Conservation (phyloP, 1,140 invertebrate species). For the Cylas formicarius region DNA sequence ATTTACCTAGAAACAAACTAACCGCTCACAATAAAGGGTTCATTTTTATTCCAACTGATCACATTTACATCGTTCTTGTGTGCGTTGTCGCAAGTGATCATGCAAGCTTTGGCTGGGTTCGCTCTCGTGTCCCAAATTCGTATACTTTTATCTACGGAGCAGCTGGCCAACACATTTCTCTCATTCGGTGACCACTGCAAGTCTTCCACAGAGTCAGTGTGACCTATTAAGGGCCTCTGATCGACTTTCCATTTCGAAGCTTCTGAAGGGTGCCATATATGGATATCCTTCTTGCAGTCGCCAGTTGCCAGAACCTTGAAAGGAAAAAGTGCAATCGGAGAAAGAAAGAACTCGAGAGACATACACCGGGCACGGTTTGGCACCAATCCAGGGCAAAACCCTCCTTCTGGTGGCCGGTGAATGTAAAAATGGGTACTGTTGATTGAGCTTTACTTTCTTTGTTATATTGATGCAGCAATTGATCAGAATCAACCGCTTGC, state of each 20-base stretch:
- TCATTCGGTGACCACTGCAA: constrained; percentile 98
- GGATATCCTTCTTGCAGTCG: constrained; percentile 85
- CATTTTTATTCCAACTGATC: constrained; percentile 90
- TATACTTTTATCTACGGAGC: constrained; percentile 89
- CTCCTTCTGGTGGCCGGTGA: constrained; percentile 85
- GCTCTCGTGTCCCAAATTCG: constrained; percentile 87
- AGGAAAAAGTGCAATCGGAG: too few species aligned
- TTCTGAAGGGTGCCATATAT: constrained; percentile 81
- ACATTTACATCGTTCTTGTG: constrained; percentile 95
- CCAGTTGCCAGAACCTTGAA: constrained; percentile 76
- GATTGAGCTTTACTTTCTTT: constrained; percentile 48
- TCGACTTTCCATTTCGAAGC: constrained; percentile 79
- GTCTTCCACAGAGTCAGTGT: constrained; percentile 93
- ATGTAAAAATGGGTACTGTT: constrained; percentile 72
- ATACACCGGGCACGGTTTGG: constrained; percentile 63
- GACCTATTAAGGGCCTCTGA: constrained; percentile 77
- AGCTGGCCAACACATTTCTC: constrained; percentile 85
- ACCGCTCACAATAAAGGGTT: constrained; percentile 85
- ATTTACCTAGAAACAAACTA: constrained; percentile 25
- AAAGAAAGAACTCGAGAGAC: too few species aligned
- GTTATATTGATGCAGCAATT: constrained; percentile 54
- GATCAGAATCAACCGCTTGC: constrained; percentile 65
- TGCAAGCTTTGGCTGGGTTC: constrained; percentile 80
- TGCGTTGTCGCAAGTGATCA: constrained; percentile 79
- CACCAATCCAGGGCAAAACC: constrained; percentile 96